Evolutionary conservation across 2,888 invertebrate genomes (phyloP), one percentile per base, ranked within the genome.

Genomic region (Nemoura dubitans): DNA sequence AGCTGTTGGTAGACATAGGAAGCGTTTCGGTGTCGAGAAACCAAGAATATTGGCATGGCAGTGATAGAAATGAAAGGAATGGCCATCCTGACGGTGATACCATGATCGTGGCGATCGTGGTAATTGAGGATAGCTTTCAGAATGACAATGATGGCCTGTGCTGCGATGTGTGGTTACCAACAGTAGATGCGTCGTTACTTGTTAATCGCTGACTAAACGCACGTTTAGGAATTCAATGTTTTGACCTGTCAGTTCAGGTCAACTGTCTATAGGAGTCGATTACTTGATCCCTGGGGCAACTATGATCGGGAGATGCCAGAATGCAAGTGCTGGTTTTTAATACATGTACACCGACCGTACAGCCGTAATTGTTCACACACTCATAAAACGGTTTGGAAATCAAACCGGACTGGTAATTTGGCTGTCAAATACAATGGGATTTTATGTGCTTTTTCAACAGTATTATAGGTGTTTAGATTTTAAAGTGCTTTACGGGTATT

Each of bases 191-290:
- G 59, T 21, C 21, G 59, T 59, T 3, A 36, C 36, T n/a, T n/a
- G 36, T 36, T 59, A 59, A 59, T 59, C 14, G 59, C 6, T 59
- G 59, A 59, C 59, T 7, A 59, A 59, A 59, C 59, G 59, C 59
- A 59, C 59, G 59, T 59, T 59, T 59, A 59, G 59, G 59, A 59
- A 59, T 59, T 21, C 59, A 59, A 21, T 59, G 59, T 10, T 59
- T 36, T 59, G 59, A 59, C 59, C 59, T 21, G 59, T 59, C 59
- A 59, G 16, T 21, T 1, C 21, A 59, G 59, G 59, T 59, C 59
- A 59, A 59, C 59, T 59, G 59, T 59, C 59, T 59, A 59, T 16
- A 59, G 59, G 59, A 59, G 59, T 59, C 59, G 59, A 59, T 59
- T 59, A 21, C 16, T 59, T 59, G 59, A 59, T 59, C 59, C 59